A percentile compares a stretch with the other conserved stretches of the same genome.
These are phyloP conservation scores for Climacteris rufus DNA, from an alignment of 2,113 vertebrate genomes.

Conservation along the genomic window DNA sequence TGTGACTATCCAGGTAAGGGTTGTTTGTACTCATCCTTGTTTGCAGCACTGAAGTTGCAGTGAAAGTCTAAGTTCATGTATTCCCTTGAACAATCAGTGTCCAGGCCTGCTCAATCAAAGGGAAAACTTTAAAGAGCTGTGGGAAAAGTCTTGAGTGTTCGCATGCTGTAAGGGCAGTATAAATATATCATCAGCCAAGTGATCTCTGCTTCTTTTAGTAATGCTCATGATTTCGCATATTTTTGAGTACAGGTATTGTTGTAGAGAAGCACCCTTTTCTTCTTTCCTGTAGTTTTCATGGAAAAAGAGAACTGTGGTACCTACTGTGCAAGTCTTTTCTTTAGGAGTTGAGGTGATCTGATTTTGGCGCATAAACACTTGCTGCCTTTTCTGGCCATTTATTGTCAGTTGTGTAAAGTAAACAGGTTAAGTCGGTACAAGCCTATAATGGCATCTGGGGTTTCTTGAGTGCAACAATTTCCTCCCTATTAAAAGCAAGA, in stretches of 20 bases:
- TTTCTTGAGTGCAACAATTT: background rate
- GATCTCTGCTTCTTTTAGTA: background rate
- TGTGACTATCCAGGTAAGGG: fast-evolving
- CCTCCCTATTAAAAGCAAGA: background rate
- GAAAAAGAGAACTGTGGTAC: background rate
- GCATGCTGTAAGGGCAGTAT: background rate
- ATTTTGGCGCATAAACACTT: background rate
- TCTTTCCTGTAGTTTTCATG: background rate
- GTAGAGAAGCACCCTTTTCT: background rate
- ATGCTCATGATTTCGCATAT: background rate
- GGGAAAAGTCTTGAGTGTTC: background rate
- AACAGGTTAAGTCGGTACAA: background rate
- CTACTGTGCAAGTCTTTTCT: background rate
- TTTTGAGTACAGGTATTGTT: background rate
- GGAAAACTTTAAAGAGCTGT: background rate
- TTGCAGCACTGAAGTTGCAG: background rate
- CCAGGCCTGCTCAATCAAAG: background rate
- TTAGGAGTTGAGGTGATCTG: background rate
- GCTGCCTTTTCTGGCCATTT: background rate
- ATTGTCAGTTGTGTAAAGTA: background rate
- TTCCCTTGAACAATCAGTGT: background rate
- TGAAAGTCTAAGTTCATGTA: background rate
- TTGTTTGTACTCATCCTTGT: background rate
- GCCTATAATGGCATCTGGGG: background rate
- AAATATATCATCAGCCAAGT: background rate